Conservation (phyloP, 2,888 invertebrate genomes). For the Sipha maydis region DNA sequence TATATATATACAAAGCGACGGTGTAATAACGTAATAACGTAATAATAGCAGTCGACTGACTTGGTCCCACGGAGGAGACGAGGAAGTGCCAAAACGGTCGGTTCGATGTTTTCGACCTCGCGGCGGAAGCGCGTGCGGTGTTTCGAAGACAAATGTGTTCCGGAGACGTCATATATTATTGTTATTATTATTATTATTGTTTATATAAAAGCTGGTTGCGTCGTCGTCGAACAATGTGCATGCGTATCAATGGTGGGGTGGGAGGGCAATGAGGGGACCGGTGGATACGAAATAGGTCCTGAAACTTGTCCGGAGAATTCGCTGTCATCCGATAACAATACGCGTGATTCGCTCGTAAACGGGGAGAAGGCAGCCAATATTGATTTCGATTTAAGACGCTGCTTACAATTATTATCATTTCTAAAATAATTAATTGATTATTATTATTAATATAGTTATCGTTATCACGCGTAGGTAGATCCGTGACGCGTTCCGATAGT, state of each 20-base stretch:
- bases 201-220: not conserved
- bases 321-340: not conserved
- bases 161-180: constrained; percentile 11
- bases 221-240: constrained; percentile 24
- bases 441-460: constrained; percentile 1
- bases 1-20: too few species aligned
- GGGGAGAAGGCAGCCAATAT: not conserved
- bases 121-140: not conserved
- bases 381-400: not conserved
- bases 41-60: too few species aligned
- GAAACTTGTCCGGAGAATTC: constrained; percentile 5
- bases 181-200: not conserved
- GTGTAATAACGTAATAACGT: too few species aligned
- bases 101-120: not conserved
- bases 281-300: not conserved
- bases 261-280: not conserved
- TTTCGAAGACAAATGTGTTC: constrained; percentile 17
- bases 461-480: not conserved
- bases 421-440: too few species aligned
- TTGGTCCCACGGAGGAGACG: too few species aligned
- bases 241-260: not conserved
- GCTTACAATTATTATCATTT: too few species aligned
- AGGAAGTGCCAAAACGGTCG: not conserved
- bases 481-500: not conserved
- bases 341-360: not conserved